Percentiles rank a stretch among this genome's conserved stretches.
phyloP scores from a whole-genome alignment of 2,113 vertebrate species.

The Festucalex cinctus region DNA sequence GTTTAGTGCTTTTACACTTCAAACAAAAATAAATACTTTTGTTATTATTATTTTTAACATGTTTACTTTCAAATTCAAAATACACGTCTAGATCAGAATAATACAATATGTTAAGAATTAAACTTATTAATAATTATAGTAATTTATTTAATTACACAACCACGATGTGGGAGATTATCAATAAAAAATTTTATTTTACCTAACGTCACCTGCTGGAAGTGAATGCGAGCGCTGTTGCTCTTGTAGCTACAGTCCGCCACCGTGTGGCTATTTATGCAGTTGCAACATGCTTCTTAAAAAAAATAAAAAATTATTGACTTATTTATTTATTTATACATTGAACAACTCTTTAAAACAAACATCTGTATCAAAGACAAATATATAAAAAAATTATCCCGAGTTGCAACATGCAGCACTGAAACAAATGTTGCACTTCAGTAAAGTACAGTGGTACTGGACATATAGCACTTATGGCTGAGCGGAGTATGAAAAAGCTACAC shows the following conservation, averaged over 20 bases:
- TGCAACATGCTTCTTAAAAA: background rate
- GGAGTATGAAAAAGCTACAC: too few relatives aligned
- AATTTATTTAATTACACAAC: background rate
- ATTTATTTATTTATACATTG: too few relatives aligned
- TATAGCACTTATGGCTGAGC: too few relatives aligned
- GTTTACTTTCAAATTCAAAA: too few relatives aligned
- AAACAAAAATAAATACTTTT: background rate
- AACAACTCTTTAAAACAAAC: too few relatives aligned
- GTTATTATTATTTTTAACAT: background rate
- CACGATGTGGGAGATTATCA: too few relatives aligned
- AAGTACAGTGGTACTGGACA: too few relatives aligned
- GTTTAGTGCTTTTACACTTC: background rate
- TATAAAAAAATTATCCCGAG: too few relatives aligned
- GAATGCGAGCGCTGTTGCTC: background rate
- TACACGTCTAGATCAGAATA: background rate
- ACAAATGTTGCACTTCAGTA: too few relatives aligned
- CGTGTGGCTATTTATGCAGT: background rate
- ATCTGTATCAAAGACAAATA: too few relatives aligned
- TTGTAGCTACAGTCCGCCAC: background rate
- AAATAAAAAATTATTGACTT: too few relatives aligned
- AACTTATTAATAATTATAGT: background rate
- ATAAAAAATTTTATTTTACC: background rate
- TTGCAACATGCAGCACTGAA: background rate
- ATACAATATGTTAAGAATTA: background rate
- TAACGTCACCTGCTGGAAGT: background rate